Evolutionary conservation across 2,113 vertebrate genomes (phyloP), one percentile per base, ranked within the genome.

Genomic region (Xyliphius kryptos): DNA sequence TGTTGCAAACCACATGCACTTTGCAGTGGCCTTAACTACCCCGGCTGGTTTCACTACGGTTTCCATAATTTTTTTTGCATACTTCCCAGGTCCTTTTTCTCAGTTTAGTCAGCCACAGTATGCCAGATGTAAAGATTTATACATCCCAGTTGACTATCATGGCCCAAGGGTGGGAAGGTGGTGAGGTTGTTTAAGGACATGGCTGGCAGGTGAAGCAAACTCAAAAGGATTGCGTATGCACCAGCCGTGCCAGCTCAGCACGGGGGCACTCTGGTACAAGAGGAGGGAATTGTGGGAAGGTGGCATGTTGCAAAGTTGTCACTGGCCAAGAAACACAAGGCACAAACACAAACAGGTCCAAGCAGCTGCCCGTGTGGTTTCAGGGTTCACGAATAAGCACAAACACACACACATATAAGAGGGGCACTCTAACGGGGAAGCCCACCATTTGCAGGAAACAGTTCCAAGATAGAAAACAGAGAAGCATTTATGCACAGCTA

Each of bases 121-220:
- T n/a, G n/a, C n/a, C n/a, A n/a, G n/a, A n/a, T 63, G 55, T 74
- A 73, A 78, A 82, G 76, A 81, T 79, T 77, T 82, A 84, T 61
- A 65, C 73, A 71, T 74, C 56, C 61, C 55, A 19, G 68, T 38
- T 65, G 50, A 71, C 74, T 50, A 59, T 6, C 22, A 40, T 38
- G 73, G 44, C 54, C 49, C 66, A 74, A 71, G 61, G 36, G 20
- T 37, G 54, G 63, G 20, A 65, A 13, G 37, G 20, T 26, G 38
- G 53, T 75, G 50, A 65, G 74, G 68, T 63, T 55, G 47, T 63
- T 49, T 67, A 44, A 71, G 65, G 67, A 76, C 66, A 74, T 5
- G 22, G 41, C 66, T 68, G 75, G 77, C 76, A 80, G 79, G 77
- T 82, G 76, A 59, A 57, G 49, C 15, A n/a, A n/a, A n/a, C n/a